These are phyloP conservation scores for Aphelenchoides besseyi DNA, from an alignment of 1,140 invertebrate species.

Conservation along the genomic window DNA sequence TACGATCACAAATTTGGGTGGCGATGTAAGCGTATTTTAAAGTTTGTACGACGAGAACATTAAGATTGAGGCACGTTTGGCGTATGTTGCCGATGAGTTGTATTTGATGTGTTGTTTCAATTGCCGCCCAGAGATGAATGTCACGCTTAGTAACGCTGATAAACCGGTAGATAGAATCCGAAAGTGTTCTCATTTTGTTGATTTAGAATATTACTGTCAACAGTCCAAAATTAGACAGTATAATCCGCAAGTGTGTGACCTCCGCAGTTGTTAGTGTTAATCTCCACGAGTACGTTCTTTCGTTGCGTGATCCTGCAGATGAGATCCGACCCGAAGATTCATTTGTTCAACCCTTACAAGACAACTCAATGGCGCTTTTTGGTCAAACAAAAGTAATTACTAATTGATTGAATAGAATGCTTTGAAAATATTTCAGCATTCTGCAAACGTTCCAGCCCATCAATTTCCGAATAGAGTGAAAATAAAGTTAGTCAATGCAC, in stretches of 20 bases:
- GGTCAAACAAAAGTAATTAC: neutral
- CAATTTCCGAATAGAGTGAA: constrained; percentile 3
- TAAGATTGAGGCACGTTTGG: constrained; percentile 53
- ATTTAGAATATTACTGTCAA: constrained; percentile 16
- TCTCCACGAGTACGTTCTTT: constrained; percentile 36
- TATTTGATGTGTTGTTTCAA: constrained; percentile 55
- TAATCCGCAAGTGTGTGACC: constrained; percentile 45
- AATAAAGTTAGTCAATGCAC: neutral
- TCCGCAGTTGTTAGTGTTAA: constrained; percentile 53
- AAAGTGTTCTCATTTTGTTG: constrained; percentile 22
- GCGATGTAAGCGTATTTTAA: constrained; percentile 16
- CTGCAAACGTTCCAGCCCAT: neutral
- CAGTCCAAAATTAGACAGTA: constrained; percentile 38
- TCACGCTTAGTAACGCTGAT: constrained; percentile 37
- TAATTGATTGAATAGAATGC: neutral
- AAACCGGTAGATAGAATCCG: constrained; percentile 20
- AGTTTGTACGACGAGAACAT: neutral
- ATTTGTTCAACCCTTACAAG: neutral
- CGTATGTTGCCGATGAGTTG: constrained; percentile 56
- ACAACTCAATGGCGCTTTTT: neutral
- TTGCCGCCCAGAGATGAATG: constrained; percentile 52
- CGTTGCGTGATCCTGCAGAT: neutral
- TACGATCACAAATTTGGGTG: constrained; percentile 13
- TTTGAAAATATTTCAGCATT: neutral
- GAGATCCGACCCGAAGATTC: neutral